phyloP scores from a whole-genome alignment of 2,888 invertebrate genomes.

The Cosmia pyralina region DNA sequence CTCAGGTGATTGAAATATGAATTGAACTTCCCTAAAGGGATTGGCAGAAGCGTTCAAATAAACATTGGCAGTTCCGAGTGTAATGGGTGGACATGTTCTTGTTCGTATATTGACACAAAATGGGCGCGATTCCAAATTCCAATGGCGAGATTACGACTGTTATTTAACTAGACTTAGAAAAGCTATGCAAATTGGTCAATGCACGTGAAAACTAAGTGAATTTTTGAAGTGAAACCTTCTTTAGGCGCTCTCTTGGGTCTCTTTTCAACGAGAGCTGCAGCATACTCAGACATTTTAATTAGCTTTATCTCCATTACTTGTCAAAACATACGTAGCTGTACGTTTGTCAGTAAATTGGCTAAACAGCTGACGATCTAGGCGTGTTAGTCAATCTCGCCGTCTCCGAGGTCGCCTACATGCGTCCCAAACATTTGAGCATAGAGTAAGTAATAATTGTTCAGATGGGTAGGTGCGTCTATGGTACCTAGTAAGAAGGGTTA shows the following conservation, averaged over 20 bases:
- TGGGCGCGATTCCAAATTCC: slow-evolving; percentile 34
- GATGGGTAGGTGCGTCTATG: neutral
- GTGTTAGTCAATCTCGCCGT: slow-evolving; percentile 46
- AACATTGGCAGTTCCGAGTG: neutral
- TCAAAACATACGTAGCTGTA: slow-evolving; percentile 16
- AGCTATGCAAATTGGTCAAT: neutral
- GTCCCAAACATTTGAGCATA: slow-evolving; percentile 49
- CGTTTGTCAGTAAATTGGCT: slow-evolving; percentile 25
- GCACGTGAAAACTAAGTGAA: neutral
- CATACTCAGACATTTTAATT: slow-evolving; percentile 15
- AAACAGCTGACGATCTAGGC: slow-evolving; percentile 52
- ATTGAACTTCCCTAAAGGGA: slow-evolving; percentile 11
- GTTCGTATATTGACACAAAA: slow-evolving; percentile 9
- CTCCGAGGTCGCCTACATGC: slow-evolving; percentile 59
- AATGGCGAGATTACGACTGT: neutral
- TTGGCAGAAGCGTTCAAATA: slow-evolving; percentile 2
- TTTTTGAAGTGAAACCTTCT: no score
- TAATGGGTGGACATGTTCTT: neutral
- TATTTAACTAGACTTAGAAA: slow-evolving; percentile 17
- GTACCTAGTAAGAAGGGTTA: no score
- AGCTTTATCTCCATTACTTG: neutral
- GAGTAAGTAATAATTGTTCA: slow-evolving; percentile 34
- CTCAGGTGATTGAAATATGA: slow-evolving; percentile 43
- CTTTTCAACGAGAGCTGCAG: neutral
- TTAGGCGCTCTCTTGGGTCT: no score